Evolutionary conservation across 2,888 invertebrate species (phyloP), one percentile per base, ranked within the genome.

Genomic region (Oxycera nigricornis): DNA sequence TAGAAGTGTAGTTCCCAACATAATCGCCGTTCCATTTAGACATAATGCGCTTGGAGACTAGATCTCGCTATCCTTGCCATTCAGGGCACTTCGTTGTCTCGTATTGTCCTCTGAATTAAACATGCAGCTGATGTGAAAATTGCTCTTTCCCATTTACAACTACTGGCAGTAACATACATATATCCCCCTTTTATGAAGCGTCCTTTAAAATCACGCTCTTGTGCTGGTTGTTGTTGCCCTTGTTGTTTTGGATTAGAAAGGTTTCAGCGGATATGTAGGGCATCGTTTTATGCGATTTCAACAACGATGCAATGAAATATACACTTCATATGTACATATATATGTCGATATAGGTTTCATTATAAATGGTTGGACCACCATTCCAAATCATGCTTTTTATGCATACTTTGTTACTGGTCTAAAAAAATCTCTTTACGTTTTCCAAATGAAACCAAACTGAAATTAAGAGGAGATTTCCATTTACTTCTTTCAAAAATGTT

Each of bases 11-110:
- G 59, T 73, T 70, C 70, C 61, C 73, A 68, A 59, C 73, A 67
- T 76, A 76, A 76, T 76, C 67, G 76, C 35, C 68, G 57, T 61
- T 35, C 31, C 62, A 74, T 59, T 73, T 68, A 46, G 59, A 67
- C 57, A 67, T 74, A 73, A 73, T 74, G 73, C 62, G 73, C 61
- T 68, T 30, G 22, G 76, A 74, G 74, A 76, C 50, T 62, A 61
- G 30, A 62, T 55, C 31, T 52, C 50, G 31, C 55, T 67, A n/a
- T 46, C 59, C 59, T 24, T 28, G 59, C 59, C 28, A 24, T 55
- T 22, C 55, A 55, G 30, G n/a, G 24, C n/a, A 46, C 17, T 3
- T 46, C 46, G 14, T 46, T 46, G n/a, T n/a, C n/a, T n/a, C n/a
- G 20, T 17, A 30, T 39, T 57, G 59, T 57, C 50, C 28, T 57